Percentiles rank a stretch among this genome's conserved stretches.
Evolutionary conservation across 1,140 invertebrate genomes (phyloP).

Genomic region (Leptoteleia sp.): DNA sequence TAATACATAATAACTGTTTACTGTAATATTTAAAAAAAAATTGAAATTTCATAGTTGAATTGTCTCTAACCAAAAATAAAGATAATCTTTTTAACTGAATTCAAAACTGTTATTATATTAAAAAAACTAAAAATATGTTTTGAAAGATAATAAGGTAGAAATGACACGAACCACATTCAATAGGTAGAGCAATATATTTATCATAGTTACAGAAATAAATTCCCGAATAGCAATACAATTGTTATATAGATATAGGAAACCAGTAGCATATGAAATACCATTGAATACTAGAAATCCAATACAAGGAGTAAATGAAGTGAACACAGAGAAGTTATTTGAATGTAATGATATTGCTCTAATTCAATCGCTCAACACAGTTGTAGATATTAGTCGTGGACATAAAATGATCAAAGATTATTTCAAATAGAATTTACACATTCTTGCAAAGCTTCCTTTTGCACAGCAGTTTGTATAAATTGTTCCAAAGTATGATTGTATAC

Average conservation of each 20-base stretch:
- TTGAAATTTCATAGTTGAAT: no score
- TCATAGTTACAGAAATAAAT: constrained; percentile 53
- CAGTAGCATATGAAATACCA: constrained; percentile 51
- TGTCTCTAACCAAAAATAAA: no score
- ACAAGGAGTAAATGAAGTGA: constrained; percentile 68
- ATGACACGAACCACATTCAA: not conserved
- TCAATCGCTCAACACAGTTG: constrained; percentile 68
- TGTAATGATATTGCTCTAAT: constrained; percentile 70
- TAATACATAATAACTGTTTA: no score
- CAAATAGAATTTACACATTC: no score
- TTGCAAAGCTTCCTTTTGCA: constrained; percentile 6
- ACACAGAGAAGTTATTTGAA: constrained; percentile 66
- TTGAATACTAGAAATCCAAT: constrained; percentile 49
- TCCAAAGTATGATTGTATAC: constrained; percentile 21
- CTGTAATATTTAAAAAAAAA: no score
- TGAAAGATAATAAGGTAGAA: not conserved
- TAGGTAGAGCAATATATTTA: constrained; percentile 68
- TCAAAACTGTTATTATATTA: no score
- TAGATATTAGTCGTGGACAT: constrained; percentile 2
- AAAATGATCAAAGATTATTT: constrained; percentile 2
- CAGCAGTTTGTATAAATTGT: constrained; percentile 16
- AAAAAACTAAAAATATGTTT: no score
- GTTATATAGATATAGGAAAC: constrained; percentile 22
- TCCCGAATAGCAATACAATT: constrained; percentile 28
- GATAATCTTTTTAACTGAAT: no score